Evolutionary conservation across 1,140 invertebrate species (phyloP).

Genomic region (Proctacanthus coquilletti): DNA sequence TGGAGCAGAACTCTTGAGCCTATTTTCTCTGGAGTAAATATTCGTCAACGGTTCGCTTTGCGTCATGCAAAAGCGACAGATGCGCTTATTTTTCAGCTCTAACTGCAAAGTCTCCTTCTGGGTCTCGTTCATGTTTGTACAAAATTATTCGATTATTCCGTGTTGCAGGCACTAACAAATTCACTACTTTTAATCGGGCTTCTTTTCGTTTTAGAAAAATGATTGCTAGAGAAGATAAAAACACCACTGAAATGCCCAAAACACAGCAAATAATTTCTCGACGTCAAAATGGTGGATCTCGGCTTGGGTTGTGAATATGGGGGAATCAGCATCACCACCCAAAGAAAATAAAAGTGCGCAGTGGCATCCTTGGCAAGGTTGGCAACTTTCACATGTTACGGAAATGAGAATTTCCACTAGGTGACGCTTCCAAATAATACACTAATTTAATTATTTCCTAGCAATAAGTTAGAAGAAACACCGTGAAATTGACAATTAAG

Average conservation of each 20-base stretch:
- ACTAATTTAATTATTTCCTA: too few species aligned
- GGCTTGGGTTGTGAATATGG: background rate
- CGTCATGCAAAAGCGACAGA: slow-evolving; percentile 56
- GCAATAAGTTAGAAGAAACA: too few species aligned
- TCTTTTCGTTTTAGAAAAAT: background rate
- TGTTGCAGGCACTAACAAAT: slow-evolving; percentile 11
- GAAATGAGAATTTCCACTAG: too few species aligned
- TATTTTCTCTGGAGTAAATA: slow-evolving; percentile 43
- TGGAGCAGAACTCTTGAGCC: slow-evolving; percentile 38
- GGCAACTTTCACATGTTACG: too few species aligned
- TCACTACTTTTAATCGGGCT: background rate
- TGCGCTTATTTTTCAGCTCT: slow-evolving; percentile 31
- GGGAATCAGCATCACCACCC: too few species aligned
- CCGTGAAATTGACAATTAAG: too few species aligned
- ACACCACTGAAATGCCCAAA: background rate
- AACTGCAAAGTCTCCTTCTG: slow-evolving; percentile 9
- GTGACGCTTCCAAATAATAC: too few species aligned
- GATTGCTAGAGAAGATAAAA: background rate
- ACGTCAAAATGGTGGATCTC: background rate
- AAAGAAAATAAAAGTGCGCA: too few species aligned
- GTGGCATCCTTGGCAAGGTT: too few species aligned
- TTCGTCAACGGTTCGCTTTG: slow-evolving; percentile 40
- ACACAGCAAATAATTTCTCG: background rate
- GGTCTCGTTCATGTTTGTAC: slow-evolving; percentile 1
- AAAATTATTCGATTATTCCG: too few species aligned